Conservation (phyloP, 2,888 invertebrate species). For the Nineta flava region DNA sequence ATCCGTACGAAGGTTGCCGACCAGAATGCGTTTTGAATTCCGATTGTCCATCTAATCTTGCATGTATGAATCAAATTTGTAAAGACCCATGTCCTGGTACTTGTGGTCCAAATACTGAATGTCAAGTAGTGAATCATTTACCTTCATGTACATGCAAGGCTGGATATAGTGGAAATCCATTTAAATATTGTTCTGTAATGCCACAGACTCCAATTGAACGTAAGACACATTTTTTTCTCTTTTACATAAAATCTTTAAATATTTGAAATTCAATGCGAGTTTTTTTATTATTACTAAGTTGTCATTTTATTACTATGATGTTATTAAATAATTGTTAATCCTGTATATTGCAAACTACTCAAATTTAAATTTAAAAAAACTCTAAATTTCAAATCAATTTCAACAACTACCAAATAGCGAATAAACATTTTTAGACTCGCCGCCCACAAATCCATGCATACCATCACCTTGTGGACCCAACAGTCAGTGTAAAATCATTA, state of each 20-base stretch:
- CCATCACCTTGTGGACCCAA: conserved; percentile 69
- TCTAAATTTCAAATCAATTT: conserved; percentile 13
- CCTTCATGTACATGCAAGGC: conserved; percentile 44
- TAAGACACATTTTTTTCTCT: not conserved
- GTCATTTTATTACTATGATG: no score
- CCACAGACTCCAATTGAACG: not conserved
- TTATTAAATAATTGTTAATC: no score
- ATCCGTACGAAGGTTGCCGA: conserved; percentile 52
- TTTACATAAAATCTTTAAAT: no score
- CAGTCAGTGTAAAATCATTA: conserved; percentile 52
- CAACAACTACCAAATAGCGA: no score
- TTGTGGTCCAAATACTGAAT: conserved; percentile 51
- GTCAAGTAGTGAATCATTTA: conserved; percentile 46
- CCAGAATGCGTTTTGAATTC: conserved; percentile 51
- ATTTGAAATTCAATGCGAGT: no score
- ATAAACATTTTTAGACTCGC: conserved; percentile 22
- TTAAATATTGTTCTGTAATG: conserved; percentile 26
- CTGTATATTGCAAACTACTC: no score
- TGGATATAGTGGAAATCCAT: conserved; percentile 38
- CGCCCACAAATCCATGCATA: conserved; percentile 38
- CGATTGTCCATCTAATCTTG: conserved; percentile 47
- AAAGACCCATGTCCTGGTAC: conserved; percentile 54
- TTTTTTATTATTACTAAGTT: no score
- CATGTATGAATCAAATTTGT: conserved; percentile 52
- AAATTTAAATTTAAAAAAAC: not conserved